Conservation (phyloP, 2,113 vertebrate species). For the Hystrix cristata region DNA sequence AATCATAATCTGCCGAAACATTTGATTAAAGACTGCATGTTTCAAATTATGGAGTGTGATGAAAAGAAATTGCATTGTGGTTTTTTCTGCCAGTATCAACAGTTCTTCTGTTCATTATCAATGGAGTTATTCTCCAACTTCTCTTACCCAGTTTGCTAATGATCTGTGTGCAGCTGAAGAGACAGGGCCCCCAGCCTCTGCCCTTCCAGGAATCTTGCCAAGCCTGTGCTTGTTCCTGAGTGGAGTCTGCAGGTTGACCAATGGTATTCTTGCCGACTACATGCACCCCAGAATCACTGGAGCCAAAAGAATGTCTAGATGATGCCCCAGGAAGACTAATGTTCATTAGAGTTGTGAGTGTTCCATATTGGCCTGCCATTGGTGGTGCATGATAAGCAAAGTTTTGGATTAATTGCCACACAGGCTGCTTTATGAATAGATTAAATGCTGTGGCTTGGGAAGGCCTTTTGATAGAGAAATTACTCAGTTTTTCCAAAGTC, state of each 20-base stretch:
- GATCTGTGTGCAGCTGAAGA: not conserved
- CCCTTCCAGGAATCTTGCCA: not conserved
- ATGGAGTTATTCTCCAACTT: not conserved
- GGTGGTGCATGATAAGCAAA: slow-evolving; percentile 22
- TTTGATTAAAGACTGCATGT: not conserved
- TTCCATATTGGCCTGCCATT: slow-evolving; percentile 38
- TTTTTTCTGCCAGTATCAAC: not conserved
- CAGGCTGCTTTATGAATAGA: slow-evolving; percentile 17
- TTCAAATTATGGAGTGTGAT: not conserved
- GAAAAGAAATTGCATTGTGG: not conserved
- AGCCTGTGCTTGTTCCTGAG: not conserved
- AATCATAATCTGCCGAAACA: not conserved
- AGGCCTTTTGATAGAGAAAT: slow-evolving; percentile 53
- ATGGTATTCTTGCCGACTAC: not conserved
- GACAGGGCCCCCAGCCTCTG: not conserved
- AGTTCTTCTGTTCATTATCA: not conserved
- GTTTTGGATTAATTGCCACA: slow-evolving; percentile 67
- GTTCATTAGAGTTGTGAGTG: not conserved
- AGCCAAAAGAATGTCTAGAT: not conserved
- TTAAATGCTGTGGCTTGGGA: slow-evolving; percentile 4
- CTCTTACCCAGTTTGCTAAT: slow-evolving; percentile 4
- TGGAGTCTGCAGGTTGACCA: not conserved
- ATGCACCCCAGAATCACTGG: not conserved
- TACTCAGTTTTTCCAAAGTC: slow-evolving; percentile 49
- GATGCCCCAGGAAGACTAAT: slow-evolving; percentile 10